Base-by-base conservation (phyloP, 2,888 invertebrate genomes). In the Mythimna impura region DNA sequence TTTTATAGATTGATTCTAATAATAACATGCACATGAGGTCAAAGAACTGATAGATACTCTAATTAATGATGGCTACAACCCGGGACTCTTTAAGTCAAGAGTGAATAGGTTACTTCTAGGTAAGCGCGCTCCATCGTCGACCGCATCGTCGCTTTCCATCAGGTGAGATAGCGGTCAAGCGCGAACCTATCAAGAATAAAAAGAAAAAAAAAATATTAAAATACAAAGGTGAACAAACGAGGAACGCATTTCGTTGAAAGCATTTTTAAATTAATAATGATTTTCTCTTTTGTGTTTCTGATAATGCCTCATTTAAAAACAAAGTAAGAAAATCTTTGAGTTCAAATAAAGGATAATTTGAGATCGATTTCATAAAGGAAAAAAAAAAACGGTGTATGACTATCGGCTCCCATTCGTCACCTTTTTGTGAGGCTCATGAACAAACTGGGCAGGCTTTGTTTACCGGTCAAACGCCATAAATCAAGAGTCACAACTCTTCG, bases 381-480 rank as follows among this genome's bases (percentile, higher is more conserved):
- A 57, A 43, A 54, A 58, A 64, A 66, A 20, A 30, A 55, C 36
- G 67, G 12, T 70, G 50, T 55, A 30, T 30, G 34, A 50, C 63
- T 43, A 71, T 57, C 66, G 43, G 34, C 34, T 4, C 17, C 57
- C 80, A 80, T 78, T 74, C 67, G 64, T 80, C 73, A 76, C 64
- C 43, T 76, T 76, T 71, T 76, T 74, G 83, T 74, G 50, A 63
- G 63, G 34, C n/a, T 47, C 60, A 54, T 43, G 71, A 85, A 82
- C 83, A 66, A 82, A 62, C 55, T 43, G 54, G 57, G 30, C 73
- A 47, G 66, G 74, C 80, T 76, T 80, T 82, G 85, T 85, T 85
- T 85, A 78, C 86, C 65, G 75, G 70, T 58, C 77, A 63, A 74
- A 73, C 71, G 80, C 65, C 80, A 80, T 85, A 78, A 86, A 85